Evolutionary conservation across 2,888 invertebrate genomes (phyloP).

Genomic region (Eristalinus aeneus): DNA sequence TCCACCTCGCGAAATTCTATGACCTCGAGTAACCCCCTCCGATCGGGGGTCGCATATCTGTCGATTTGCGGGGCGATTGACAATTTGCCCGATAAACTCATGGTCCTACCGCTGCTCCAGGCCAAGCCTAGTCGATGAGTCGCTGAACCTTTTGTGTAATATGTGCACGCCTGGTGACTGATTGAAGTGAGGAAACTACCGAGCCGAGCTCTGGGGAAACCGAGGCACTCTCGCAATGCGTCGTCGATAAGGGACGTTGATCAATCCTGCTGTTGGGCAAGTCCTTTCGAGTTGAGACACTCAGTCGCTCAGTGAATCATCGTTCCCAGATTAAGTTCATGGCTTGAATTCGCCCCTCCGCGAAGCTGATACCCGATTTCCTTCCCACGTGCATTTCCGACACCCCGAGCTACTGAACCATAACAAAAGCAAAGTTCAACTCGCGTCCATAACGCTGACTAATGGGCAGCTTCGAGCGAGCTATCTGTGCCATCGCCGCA

Average conservation of each 20-base stretch:
- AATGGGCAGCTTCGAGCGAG: slow-evolving; percentile 5
- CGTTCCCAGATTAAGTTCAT: neutral
- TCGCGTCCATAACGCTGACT: slow-evolving; percentile 36
- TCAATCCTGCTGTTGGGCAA: slow-evolving; percentile 9
- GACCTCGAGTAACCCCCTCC: slow-evolving; percentile 49
- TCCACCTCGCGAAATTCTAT: neutral
- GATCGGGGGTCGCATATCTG: slow-evolving; percentile 34
- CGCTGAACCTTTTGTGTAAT: slow-evolving; percentile 48
- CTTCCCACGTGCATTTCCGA: slow-evolving; percentile 68
- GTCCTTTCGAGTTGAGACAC: too few species aligned
- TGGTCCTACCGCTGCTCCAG: slow-evolving; percentile 13
- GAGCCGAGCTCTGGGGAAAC: slow-evolving; percentile 8
- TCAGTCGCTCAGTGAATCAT: neutral
- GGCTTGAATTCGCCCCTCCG: neutral
- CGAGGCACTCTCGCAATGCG: neutral
- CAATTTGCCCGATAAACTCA: slow-evolving; percentile 27
- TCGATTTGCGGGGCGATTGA: slow-evolving; percentile 27
- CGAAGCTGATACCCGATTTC: slow-evolving; percentile 54
- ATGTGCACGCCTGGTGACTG: slow-evolving; percentile 35
- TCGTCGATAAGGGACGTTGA: slow-evolving; percentile 45
- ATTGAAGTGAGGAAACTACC: slow-evolving; percentile 45
- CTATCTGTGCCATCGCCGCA: slow-evolving; percentile 58
- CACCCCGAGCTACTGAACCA: slow-evolving; percentile 12
- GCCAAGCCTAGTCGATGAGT: slow-evolving; percentile 65
- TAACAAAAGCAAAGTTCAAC: slow-evolving; percentile 60